phyloP scores from a whole-genome alignment of 2,797 vertebrate species.

The Antennarius maculatus region DNA sequence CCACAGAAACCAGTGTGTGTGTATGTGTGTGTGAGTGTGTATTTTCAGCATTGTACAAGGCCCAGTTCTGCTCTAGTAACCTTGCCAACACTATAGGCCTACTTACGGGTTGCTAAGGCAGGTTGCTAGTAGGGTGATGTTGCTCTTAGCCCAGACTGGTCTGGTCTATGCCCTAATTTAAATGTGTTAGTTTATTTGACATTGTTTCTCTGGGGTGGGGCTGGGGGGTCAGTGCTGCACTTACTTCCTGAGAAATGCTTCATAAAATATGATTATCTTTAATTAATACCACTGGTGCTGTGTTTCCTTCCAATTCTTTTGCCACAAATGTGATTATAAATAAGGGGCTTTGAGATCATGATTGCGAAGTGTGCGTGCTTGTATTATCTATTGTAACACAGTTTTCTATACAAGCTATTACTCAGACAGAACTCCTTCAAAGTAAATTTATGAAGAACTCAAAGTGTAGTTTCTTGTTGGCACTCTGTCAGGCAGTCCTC shows the following conservation, averaged over 20 bases:
- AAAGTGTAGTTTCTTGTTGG: slow-evolving; percentile 62
- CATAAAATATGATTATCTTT: slow-evolving; percentile 87
- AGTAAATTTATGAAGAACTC: slow-evolving; percentile 69
- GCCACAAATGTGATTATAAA: slow-evolving; percentile 45
- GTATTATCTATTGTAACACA: slow-evolving; percentile 44
- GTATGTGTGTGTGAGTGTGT: slow-evolving; percentile 55
- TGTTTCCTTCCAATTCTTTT: slow-evolving; percentile 70
- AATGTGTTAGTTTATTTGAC: slow-evolving; percentile 83
- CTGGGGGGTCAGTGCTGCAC: slow-evolving; percentile 85
- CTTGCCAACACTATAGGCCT: slow-evolving; percentile 71
- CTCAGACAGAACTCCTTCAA: slow-evolving; percentile 64
- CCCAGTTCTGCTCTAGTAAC: slow-evolving; percentile 76
- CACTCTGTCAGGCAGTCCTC: slow-evolving; percentile 56
- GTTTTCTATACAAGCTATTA: slow-evolving; percentile 61
- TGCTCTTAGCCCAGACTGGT: slow-evolving; percentile 83
- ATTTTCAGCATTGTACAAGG: slow-evolving; percentile 67
- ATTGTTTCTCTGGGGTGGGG: slow-evolving; percentile 83
- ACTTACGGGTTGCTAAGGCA: slow-evolving; percentile 72
- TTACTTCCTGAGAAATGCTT: slow-evolving; percentile 86
- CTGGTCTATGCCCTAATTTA: slow-evolving; percentile 80
- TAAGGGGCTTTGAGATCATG: slow-evolving; percentile 45
- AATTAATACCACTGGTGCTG: slow-evolving; percentile 77
- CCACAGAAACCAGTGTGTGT: slow-evolving; percentile 75
- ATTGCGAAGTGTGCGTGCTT: slow-evolving; percentile 28
- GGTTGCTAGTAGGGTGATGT: slow-evolving; percentile 79